Conservation (phyloP, 2,113 vertebrate species). For the Notechis scutatus region DNA sequence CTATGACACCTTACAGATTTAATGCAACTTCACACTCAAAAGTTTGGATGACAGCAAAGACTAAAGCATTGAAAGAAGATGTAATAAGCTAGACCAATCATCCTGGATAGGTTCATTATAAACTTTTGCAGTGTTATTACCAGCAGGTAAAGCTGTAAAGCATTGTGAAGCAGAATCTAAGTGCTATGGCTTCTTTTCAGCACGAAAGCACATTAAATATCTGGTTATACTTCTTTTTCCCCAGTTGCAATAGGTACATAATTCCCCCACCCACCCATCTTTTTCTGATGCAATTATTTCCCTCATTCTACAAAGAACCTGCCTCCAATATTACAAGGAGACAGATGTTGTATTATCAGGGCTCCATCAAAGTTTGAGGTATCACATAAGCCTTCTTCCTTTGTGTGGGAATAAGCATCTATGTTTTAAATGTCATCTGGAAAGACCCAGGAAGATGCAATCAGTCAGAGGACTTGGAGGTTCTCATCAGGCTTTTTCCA, state of each 20-base stretch:
- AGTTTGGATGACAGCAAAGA: neutral
- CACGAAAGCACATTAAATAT: too few relatives aligned
- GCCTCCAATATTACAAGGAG: neutral
- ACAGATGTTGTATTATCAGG: neutral
- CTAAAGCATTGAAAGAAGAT: neutral
- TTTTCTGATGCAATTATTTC: neutral
- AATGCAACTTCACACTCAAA: neutral
- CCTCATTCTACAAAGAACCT: neutral
- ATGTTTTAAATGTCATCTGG: neutral
- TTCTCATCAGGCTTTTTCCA: slow-evolving; percentile 10
- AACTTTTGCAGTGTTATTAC: neutral
- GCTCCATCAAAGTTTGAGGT: neutral
- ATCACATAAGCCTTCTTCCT: neutral
- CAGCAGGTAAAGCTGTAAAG: neutral
- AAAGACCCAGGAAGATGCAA: slow-evolving; percentile 18
- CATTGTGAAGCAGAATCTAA: neutral
- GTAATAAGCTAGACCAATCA: neutral
- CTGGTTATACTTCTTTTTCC: neutral
- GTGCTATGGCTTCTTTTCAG: neutral
- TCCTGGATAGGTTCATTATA: neutral
- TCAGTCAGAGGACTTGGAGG: neutral
- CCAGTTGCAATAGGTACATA: neutral
- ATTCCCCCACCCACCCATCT: too few relatives aligned
- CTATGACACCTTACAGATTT: neutral
- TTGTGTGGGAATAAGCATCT: neutral